A percentile compares a stretch with the other conserved stretches of the same genome.
phyloP scores from a whole-genome alignment of 1,140 invertebrate genomes.

The Drosophila dunni region DNA sequence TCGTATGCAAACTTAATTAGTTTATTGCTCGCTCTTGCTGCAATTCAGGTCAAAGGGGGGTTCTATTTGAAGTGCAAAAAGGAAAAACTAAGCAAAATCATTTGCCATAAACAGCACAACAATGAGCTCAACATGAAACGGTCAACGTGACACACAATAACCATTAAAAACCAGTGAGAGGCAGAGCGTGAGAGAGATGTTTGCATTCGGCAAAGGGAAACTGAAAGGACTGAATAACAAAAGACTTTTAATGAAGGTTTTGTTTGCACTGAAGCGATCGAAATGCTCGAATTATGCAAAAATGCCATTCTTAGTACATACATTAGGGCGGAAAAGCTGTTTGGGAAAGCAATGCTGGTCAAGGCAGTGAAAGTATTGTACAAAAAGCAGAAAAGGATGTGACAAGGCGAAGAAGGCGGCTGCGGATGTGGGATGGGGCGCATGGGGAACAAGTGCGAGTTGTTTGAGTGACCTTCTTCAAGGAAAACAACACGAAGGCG shows the following conservation, averaged over 20 bases:
- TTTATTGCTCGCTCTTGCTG: constrained; percentile 7
- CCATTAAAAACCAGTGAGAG: neutral
- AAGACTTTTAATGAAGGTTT: constrained; percentile 46
- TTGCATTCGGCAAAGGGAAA: neutral
- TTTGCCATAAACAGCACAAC: constrained; percentile 38
- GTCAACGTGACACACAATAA: constrained; percentile 20
- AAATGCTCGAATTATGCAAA: constrained; percentile 61
- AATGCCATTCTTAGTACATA: constrained; percentile 39
- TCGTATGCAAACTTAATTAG: constrained; percentile 15
- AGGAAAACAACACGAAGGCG: constrained; percentile 58
- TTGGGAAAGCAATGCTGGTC: constrained; percentile 43
- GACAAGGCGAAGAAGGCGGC: neutral
- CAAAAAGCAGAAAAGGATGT: constrained; percentile 21
- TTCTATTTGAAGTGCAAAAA: constrained; percentile 38
- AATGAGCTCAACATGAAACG: constrained; percentile 26
- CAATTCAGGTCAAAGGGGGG: constrained; percentile 43
- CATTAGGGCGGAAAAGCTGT: constrained; percentile 45
- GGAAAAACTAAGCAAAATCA: constrained; percentile 38
- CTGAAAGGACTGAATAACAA: constrained; percentile 9
- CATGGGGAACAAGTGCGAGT: neutral
- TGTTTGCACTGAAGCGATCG: constrained; percentile 35
- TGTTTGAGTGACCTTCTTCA: constrained; percentile 70
- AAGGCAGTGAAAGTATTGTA: constrained; percentile 46
- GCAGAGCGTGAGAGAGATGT: neutral
- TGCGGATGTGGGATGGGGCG: too few relatives aligned